A percentile compares a stretch with the other conserved stretches of the same genome.
These are phyloP conservation scores for Takifugu bimaculatus DNA, from an alignment of 2,113 vertebrate species.

Conservation along the genomic window DNA sequence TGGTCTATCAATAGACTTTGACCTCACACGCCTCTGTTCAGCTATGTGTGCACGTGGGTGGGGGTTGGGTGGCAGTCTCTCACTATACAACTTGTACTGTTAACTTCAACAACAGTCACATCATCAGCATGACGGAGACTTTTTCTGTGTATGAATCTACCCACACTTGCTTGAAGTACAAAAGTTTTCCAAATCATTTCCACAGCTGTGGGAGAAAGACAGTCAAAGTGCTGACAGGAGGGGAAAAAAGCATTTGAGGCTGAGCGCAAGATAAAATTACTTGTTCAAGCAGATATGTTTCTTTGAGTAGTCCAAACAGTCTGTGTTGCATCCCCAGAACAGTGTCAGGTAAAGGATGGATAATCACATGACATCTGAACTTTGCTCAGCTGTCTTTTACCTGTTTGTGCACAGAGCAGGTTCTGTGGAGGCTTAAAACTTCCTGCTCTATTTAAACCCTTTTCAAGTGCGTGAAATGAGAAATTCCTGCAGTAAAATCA, in stretches of 20 bases:
- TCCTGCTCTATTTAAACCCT: background rate
- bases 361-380: slow-evolving; percentile 3
- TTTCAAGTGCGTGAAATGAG: background rate
- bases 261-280: slow-evolving; percentile 2
- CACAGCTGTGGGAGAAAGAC: background rate
- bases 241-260: background rate
- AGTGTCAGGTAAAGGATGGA: slow-evolving; percentile 8
- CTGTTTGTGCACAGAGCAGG: background rate
- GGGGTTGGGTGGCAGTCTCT: background rate
- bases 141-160: too few species aligned
- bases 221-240: background rate
- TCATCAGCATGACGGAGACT: too few species aligned
- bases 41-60: slow-evolving; percentile 14
- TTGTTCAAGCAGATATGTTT: background rate
- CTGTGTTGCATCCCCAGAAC: background rate
- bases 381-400: background rate
- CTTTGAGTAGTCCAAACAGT: slow-evolving; percentile 27
- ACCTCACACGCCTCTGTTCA: slow-evolving; percentile 30
- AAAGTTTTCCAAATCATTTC: background rate
- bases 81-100: too few species aligned
- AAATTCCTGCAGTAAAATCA: background rate
- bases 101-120: too few species aligned
- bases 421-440: background rate
- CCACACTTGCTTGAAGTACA: too few species aligned
- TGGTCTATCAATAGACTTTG: slow-evolving; percentile 46